phyloP scores from a whole-genome alignment of 1,140 invertebrate species.

The Brachionus paranguensis region DNA sequence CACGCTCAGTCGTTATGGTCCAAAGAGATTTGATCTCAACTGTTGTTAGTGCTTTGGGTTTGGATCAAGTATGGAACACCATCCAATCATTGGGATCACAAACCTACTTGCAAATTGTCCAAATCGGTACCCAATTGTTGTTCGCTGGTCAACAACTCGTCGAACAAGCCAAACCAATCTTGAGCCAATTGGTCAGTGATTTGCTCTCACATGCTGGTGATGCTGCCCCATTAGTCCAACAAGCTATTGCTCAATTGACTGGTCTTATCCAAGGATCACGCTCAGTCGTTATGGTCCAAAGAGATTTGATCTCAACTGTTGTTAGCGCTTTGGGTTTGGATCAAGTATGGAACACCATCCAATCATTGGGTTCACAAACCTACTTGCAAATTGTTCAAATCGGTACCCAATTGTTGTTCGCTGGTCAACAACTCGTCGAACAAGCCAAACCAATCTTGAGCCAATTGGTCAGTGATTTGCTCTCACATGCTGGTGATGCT shows the following conservation, averaged over 20 bases:
- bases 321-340: too few species aligned
- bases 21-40: too few species aligned
- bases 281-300: too few species aligned
- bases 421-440: not conserved
- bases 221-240: not conserved
- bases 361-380: too few species aligned
- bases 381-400: too few species aligned
- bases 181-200: not conserved
- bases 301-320: too few species aligned
- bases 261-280: not conserved
- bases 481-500: slow-evolving; percentile 4
- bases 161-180: not conserved
- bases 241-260: not conserved
- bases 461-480: not conserved
- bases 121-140: not conserved
- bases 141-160: slow-evolving; percentile 18
- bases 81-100: too few species aligned
- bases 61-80: too few species aligned
- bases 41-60: too few species aligned
- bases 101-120: too few species aligned
- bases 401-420: not conserved
- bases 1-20: too few species aligned
- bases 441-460: slow-evolving; percentile 10
- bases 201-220: not conserved
- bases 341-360: too few species aligned